Evolutionary conservation across 2,888 invertebrate genomes (phyloP).

Genomic region (Oxytorus armatus): DNA sequence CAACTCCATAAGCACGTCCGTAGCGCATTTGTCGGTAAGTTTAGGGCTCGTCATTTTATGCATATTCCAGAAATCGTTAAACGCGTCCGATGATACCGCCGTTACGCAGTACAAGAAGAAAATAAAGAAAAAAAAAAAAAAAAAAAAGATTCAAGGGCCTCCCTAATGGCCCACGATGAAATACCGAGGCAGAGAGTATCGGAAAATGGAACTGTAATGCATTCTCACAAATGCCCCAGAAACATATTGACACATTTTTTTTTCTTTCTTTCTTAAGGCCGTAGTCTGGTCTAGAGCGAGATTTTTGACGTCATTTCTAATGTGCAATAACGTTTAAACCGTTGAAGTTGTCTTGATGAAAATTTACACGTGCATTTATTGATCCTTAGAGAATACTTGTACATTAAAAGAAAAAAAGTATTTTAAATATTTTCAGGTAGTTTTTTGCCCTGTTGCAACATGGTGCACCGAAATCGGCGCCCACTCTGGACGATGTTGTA

Average conservation of each 20-base stretch:
- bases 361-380: no score
- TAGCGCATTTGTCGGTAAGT: slow-evolving; percentile 20
- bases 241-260: slow-evolving; percentile 57
- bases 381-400: no score
- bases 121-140: not conserved
- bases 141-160: not conserved
- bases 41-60: slow-evolving; percentile 30
- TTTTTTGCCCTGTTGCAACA: no score
- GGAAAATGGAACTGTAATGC: not conserved
- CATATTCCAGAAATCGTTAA: slow-evolving; percentile 45
- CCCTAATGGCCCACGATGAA: not conserved
- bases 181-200: not conserved
- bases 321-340: no score
- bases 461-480: no score
- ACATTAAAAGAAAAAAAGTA: no score
- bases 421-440: no score
- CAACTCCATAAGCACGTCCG: not conserved
- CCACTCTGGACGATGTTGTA: no score
- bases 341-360: no score
- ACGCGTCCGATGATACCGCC: not conserved
- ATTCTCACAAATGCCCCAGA: slow-evolving; percentile 40
- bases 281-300: no score
- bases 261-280: slow-evolving; percentile 29
- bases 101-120: slow-evolving; percentile 8
- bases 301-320: no score